Evolutionary conservation across 2,888 invertebrate genomes (phyloP), one percentile per base, ranked within the genome.

Genomic region (Tinea semifulvella): DNA sequence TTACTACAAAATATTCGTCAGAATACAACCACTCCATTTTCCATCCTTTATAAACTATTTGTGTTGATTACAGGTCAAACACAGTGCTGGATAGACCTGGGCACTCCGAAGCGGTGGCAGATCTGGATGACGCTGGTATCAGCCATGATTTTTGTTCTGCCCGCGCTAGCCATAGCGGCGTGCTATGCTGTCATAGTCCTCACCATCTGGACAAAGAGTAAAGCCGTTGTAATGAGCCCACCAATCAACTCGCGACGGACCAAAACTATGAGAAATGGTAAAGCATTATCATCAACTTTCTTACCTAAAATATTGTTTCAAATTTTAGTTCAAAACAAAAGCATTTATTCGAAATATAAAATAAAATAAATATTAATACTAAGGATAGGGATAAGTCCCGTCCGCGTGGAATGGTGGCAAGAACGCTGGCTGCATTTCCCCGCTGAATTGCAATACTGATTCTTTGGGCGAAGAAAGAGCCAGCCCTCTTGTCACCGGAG

Each of bases 171-270:
- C 53, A 96, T 96, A 49, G 88, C 92, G 2, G 90, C 90, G 2
- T 96, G 96, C 65, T 96, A 96, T 66, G 88, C 91, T 6, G 88
- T 95, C 55, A 96, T 96, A 56, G 94, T 96, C 1, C 85, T 89
- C 59, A 95, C 96, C 6, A 96, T 96, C 55, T 96, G 96, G 96
- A 88, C 91, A 3, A 93, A 93, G 61, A 88, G 89, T 58, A 86
- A 88, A 55, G 83, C 87, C 2, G 83, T 89, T 4, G 85, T 84
- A 2, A 81, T 82, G 74, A 80, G 75, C 25, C 84, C 84, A 1
- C 80, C 82, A 2, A 63, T 76, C 38, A 76, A 72, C 49, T 76
- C 74, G 7, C 63, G 79, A 48, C 61, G 76, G 51, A 75, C 72
- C 0, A 80, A 77, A 49, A 70, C 70, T 45, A 49, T 75, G 55